Percentiles rank a stretch among this genome's conserved stretches.
Conservation (phyloP, 2,888 invertebrate species). For the Drosophila merina region DNA sequence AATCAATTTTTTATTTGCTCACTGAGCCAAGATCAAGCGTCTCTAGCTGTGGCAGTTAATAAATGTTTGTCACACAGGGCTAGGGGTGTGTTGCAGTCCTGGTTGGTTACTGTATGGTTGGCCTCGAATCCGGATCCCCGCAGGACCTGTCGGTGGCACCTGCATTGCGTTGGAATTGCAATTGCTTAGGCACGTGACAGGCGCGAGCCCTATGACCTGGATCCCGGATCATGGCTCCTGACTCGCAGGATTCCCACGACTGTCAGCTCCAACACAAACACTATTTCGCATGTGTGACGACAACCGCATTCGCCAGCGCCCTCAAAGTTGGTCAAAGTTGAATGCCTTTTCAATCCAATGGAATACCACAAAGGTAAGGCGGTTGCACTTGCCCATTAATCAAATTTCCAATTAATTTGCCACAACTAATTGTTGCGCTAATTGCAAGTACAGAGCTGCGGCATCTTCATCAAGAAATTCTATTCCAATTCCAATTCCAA, state of each 20-base stretch:
- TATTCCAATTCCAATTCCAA: not conserved
- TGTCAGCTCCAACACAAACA: constrained; percentile 37
- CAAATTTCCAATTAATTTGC: constrained; percentile 79
- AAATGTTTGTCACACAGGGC: constrained; percentile 69
- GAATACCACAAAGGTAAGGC: constrained; percentile 50
- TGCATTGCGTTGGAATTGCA: constrained; percentile 25
- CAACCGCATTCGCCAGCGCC: constrained; percentile 40
- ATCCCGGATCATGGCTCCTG: constrained; percentile 14
- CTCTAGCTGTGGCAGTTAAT: constrained; percentile 62
- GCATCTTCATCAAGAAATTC: constrained; percentile 6
- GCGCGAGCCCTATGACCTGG: constrained; percentile 23
- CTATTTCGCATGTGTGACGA: constrained; percentile 1
- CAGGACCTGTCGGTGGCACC: constrained; percentile 35
- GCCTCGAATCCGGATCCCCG: not conserved
- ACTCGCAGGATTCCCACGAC: constrained; percentile 58
- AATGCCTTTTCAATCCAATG: constrained; percentile 56
- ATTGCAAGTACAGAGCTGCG: constrained; percentile 44
- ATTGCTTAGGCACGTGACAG: constrained; percentile 68
- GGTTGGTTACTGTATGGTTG: constrained; percentile 3
- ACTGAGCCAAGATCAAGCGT: constrained; percentile 34
- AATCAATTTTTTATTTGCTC: constrained; percentile 57
- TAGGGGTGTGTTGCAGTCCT: constrained; percentile 65
- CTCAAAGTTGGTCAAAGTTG: constrained; percentile 63
- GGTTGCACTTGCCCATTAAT: constrained; percentile 67
- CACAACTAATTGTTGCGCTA: constrained; percentile 77